Base-by-base conservation (phyloP, 1,140 invertebrate genomes). In the Bilobella aurantiaca region DNA sequence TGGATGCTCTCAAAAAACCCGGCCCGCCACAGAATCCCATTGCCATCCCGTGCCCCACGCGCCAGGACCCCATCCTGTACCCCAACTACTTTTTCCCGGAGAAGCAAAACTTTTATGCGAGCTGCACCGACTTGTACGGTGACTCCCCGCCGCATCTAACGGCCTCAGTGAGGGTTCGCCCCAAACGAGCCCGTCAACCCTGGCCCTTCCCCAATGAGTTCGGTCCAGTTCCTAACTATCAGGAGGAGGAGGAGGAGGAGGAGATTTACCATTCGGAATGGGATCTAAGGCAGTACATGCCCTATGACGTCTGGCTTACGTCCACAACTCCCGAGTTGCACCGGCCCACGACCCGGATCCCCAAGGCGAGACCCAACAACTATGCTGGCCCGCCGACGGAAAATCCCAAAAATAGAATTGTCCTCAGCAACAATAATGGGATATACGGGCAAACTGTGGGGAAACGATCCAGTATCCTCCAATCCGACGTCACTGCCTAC, bases 401-500 rank as follows among this genome's bases (percentile, higher is more conserved):
- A 8, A 63, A 27, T 46, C n/a, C n/a, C n/a, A 49, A 14, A n/a
- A 63, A 23, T 8, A 23, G 2, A 5, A 63, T 1, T 28, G 49
- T 49, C 3, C 49, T 23, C 8, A 53, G 49, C 8, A 53, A 23
- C 23, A 53, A 23, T 53, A 25, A 64, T n/a, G 25, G 23, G 30
- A 58, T 56, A n/a, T 64, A n/a, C 58, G 58, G 32, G 31, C 21
- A 18, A 56, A 67, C 31, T 37, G 60, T 1, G 59, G 67, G 34
- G 53, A 72, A 73, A 29, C 62, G 81, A 29, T 82, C 83, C 58
- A 90, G 88, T 23, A 92, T 92, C 66, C 78, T 93, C 18, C 49
- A 53, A n/a, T n/a, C n/a, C 73, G 90, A 88, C 76, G 84, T 90
- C 74, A 86, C 91, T 16, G 88, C 90, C 3, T 92, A 92, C 73